A percentile compares a stretch with the other conserved stretches of the same genome.
These are phyloP conservation scores for Drosophila subobscura DNA, from an alignment of 1,140 invertebrate genomes.

Conservation along the genomic window DNA sequence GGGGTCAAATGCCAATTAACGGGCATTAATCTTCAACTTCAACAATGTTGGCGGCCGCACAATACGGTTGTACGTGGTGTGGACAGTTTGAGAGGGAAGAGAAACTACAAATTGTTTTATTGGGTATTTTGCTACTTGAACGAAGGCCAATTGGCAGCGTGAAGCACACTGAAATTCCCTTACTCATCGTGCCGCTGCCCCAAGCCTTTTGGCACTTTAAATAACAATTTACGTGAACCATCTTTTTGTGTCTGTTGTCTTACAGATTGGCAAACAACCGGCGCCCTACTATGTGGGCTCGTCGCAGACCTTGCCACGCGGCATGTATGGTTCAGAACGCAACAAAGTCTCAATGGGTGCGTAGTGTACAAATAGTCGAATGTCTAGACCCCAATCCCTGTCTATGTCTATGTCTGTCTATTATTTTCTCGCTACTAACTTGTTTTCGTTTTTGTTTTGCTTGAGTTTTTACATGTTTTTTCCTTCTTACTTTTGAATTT, in stretches of 20 bases:
- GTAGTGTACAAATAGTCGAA: slow-evolving; percentile 20
- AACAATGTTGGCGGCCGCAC: not conserved
- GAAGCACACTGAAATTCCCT: slow-evolving; percentile 2
- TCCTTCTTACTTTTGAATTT: no score
- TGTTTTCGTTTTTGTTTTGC: no score
- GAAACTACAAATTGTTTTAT: slow-evolving; percentile 25
- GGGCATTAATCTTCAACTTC: slow-evolving; percentile 19
- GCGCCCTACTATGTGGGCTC: slow-evolving; percentile 85
- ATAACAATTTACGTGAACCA: slow-evolving; percentile 1
- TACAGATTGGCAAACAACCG: slow-evolving; percentile 84
- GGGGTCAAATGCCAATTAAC: slow-evolving; percentile 44
- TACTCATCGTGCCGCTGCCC: no score
- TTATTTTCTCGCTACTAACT: no score
- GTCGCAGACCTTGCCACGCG: slow-evolving; percentile 84
- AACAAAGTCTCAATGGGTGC: slow-evolving; percentile 81
- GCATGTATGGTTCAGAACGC: slow-evolving; percentile 83
- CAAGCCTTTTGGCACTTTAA: not conserved
- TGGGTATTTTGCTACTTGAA: slow-evolving; percentile 41
- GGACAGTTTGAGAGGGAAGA: slow-evolving; percentile 43
- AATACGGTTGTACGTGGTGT: slow-evolving; percentile 18
- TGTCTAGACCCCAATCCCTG: no score
- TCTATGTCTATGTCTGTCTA: no score
- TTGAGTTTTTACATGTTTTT: no score
- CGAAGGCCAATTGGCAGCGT: slow-evolving; percentile 55
- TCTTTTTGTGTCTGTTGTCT: slow-evolving; percentile 2